Conservation (phyloP, 2,113 vertebrate genomes). For the Poeciliopsis turrubarensis region DNA sequence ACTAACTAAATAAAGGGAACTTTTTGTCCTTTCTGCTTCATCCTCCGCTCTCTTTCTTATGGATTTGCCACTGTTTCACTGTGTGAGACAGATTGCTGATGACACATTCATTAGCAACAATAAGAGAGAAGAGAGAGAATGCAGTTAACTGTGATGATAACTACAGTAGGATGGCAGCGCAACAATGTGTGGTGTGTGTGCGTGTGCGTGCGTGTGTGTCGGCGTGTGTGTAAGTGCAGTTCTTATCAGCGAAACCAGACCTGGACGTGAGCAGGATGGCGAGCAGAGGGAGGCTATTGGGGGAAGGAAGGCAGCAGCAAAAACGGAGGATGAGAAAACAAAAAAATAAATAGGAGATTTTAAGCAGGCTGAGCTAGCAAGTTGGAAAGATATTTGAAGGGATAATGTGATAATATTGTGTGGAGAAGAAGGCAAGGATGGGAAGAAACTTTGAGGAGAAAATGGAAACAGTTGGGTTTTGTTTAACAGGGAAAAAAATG, state of each 20-base stretch:
- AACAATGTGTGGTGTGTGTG: conserved; percentile 27
- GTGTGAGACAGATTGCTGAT: conserved; percentile 52
- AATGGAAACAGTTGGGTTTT: conserved; percentile 32
- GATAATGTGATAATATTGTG: conserved; percentile 34
- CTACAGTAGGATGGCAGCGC: conserved; percentile 43
- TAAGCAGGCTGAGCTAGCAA: conserved; percentile 28
- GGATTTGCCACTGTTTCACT: conserved; percentile 7
- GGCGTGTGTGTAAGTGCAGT: conserved; percentile 23
- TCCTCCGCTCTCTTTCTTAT: not conserved
- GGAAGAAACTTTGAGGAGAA: conserved; percentile 4
- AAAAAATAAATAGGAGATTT: conserved; percentile 38
- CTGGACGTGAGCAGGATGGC: conserved; percentile 68
- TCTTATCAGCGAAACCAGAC: conserved; percentile 79
- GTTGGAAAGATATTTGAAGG: conserved; percentile 46
- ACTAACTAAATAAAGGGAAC: not conserved
- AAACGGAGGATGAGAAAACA: conserved; percentile 59
- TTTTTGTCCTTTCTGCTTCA: conserved; percentile 19
- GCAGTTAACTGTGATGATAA: conserved; percentile 59
- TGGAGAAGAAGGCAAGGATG: conserved; percentile 45
- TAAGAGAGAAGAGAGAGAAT: conserved; percentile 39
- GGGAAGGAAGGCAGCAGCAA: conserved; percentile 34
- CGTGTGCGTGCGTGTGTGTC: conserved; percentile 14
- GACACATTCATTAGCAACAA: conserved; percentile 70
- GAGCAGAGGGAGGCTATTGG: conserved; percentile 49
- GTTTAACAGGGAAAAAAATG: conserved; percentile 22